phyloP scores from a whole-genome alignment of 2,797 vertebrate species.

The Ctenopoma kingsleyae region DNA sequence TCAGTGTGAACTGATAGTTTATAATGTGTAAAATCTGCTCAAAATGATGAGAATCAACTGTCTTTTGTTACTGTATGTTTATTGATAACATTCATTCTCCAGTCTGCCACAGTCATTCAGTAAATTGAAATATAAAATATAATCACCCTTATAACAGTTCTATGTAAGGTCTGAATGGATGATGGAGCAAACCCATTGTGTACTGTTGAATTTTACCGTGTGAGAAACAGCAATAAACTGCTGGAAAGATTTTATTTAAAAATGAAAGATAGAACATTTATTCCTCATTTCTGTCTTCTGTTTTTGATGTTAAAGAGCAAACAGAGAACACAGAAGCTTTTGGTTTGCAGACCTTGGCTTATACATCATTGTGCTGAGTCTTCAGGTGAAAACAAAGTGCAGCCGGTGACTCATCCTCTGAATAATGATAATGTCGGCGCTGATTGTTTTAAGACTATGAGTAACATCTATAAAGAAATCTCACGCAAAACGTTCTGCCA shows the following conservation, averaged over 20 bases:
- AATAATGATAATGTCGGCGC: constrained; percentile 2
- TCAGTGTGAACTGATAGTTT: constrained; percentile 38
- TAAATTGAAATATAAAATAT: constrained; percentile 30
- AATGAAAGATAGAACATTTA: constrained; percentile 6
- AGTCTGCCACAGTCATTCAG: constrained; percentile 7
- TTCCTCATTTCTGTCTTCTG: not conserved
- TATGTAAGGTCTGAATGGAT: constrained; percentile 27
- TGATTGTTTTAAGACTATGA: not conserved
- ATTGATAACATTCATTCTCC: constrained; percentile 16
- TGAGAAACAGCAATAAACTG: constrained; percentile 50
- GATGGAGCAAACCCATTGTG: constrained; percentile 39
- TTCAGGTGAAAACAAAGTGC: not conserved
- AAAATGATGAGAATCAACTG: constrained; percentile 8
- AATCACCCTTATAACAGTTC: constrained; percentile 20
- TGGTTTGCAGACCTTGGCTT: constrained; percentile 37
- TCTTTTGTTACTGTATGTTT: constrained; percentile 10
- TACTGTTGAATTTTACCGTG: constrained; percentile 35
- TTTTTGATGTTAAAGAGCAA: not conserved
- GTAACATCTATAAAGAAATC: constrained; percentile 5
- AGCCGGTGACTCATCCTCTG: constrained; percentile 7
- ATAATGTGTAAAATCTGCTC: constrained; percentile 42
- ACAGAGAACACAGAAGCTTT: constrained; percentile 12
- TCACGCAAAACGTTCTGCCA: not conserved
- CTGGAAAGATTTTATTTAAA: constrained; percentile 36
- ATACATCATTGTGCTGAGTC: constrained; percentile 22